phyloP scores from a whole-genome alignment of 2,113 vertebrate species.

The Zosterops borbonicus region DNA sequence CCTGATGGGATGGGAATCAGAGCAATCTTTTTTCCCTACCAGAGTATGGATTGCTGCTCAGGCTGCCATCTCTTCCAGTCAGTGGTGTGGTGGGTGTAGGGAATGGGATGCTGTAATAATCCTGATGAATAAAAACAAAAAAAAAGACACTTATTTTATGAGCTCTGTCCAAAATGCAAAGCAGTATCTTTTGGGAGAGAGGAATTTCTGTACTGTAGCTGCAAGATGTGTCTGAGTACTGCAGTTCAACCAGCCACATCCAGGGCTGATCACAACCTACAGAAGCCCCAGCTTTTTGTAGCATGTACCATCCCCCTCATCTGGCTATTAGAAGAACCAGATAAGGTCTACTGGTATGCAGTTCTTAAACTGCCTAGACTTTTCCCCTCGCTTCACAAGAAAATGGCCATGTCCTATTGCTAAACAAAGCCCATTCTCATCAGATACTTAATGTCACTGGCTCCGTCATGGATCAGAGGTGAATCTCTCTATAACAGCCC shows the following conservation, averaged over 20 bases:
- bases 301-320: constrained; percentile 60
- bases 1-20: background rate
- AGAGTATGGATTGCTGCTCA: constrained; percentile 94
- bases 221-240: background rate
- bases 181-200: background rate
- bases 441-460: background rate
- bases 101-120: constrained; percentile 98
- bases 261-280: background rate
- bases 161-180: background rate
- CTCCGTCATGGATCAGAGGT: background rate
- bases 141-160: background rate
- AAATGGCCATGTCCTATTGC: rapidly evolving
- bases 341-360: constrained; percentile 66
- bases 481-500: background rate
- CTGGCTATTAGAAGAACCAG: constrained; percentile 12
- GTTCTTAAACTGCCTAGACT: background rate
- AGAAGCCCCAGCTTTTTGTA: constrained; percentile 15
- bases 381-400: background rate
- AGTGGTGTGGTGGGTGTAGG: constrained; percentile 90
- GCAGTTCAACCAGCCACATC: background rate
- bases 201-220: background rate
- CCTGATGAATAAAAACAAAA: constrained; percentile 70
- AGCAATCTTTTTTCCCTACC: constrained; percentile 71
- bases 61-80: constrained; percentile 90
- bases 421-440: background rate